Evolutionary conservation across 2,888 invertebrate species (phyloP).

Genomic region (Serrognathus titanus): DNA sequence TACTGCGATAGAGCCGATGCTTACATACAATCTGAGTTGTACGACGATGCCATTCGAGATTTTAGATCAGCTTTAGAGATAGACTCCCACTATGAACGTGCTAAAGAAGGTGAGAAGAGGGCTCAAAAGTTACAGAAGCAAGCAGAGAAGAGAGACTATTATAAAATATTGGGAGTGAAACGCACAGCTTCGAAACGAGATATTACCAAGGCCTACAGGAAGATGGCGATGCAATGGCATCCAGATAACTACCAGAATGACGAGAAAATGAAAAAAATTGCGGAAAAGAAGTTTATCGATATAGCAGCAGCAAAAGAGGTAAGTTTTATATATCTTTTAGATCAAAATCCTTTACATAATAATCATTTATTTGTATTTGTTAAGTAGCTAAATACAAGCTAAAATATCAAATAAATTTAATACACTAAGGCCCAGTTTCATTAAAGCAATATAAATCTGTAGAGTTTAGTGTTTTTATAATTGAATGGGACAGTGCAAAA

Average conservation of each 20-base stretch:
- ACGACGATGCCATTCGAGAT: slow-evolving; percentile 87
- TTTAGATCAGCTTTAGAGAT: slow-evolving; percentile 82
- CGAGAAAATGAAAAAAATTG: slow-evolving; percentile 86
- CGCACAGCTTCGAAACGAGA: slow-evolving; percentile 88
- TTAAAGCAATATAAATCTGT: neutral
- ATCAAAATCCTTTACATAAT: neutral
- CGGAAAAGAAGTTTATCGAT: slow-evolving; percentile 97
- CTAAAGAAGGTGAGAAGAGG: slow-evolving; percentile 82
- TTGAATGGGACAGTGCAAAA: no score
- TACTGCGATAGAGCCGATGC: slow-evolving; percentile 93
- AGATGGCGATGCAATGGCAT: slow-evolving; percentile 98
- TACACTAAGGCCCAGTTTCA: neutral
- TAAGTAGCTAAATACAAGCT: neutral
- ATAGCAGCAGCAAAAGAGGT: slow-evolving; percentile 99
- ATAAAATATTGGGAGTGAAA: slow-evolving; percentile 92
- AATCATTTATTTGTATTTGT: no score
- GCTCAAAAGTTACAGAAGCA: slow-evolving; percentile 92
- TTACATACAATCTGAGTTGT: slow-evolving; percentile 83
- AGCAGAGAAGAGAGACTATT: slow-evolving; percentile 91
- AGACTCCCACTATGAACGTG: slow-evolving; percentile 74
- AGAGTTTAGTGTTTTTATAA: no score
- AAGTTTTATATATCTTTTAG: slow-evolving; percentile 40
- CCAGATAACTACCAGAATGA: slow-evolving; percentile 86
- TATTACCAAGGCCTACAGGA: slow-evolving; percentile 93
- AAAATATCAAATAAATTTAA: neutral